Conservation (phyloP, 2,797 vertebrate genomes). For the Simalia tracyae region DNA sequence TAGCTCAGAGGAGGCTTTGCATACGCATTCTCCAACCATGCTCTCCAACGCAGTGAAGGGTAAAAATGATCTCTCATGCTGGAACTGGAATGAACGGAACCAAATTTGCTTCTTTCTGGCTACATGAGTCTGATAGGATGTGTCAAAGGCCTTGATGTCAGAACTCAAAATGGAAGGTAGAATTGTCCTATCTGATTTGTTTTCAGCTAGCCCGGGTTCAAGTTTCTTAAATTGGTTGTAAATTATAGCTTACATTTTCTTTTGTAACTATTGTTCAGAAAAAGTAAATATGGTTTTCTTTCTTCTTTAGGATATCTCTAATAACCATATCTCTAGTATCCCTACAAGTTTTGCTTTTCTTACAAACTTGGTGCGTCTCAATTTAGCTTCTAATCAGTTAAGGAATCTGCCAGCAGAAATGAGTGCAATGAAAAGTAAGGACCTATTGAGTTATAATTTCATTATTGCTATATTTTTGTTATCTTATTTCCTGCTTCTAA, state of each 20-base stretch:
- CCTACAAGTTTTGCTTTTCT: conserved; percentile 78
- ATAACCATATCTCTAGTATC: conserved; percentile 75
- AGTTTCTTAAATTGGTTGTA: background rate
- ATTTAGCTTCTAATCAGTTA: conserved; percentile 80
- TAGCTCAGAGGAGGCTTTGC: background rate
- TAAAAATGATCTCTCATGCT: background rate
- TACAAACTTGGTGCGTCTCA: conserved; percentile 73
- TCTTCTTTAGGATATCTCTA: conserved; percentile 79
- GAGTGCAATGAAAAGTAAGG: conserved; percentile 82
- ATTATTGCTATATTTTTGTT: background rate
- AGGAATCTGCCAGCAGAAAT: conserved; percentile 78
- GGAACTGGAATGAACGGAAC: background rate
- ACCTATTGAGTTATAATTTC: background rate
- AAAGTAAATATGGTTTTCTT: conserved; percentile 5
- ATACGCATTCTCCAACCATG: background rate
- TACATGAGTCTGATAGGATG: background rate
- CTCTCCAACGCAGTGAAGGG: background rate
- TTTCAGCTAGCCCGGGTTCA: background rate
- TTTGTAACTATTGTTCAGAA: background rate
- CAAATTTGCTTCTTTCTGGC: background rate
- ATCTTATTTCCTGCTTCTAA: background rate
- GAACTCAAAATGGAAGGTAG: background rate
- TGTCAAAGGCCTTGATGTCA: background rate
- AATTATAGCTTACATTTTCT: background rate
- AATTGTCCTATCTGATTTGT: background rate